phyloP scores from a whole-genome alignment of 2,113 vertebrate species.

The Etia nguti region DNA sequence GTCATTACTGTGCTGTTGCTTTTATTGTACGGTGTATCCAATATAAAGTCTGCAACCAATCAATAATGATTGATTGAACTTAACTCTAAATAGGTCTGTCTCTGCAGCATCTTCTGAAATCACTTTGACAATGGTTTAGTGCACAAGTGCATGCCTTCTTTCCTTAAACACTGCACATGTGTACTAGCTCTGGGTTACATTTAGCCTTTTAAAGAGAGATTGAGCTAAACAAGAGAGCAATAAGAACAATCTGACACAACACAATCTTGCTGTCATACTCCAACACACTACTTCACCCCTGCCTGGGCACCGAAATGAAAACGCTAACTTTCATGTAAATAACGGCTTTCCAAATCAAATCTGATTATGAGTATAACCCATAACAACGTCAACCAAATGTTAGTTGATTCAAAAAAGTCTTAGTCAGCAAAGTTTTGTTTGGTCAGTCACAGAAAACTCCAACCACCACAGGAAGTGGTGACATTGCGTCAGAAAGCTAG shows the following conservation, averaged over 20 bases:
- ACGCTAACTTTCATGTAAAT: background rate
- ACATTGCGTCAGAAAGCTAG: background rate
- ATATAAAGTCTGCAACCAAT: constrained; percentile 28
- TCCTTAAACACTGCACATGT: background rate
- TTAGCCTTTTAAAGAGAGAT: background rate
- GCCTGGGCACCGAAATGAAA: background rate
- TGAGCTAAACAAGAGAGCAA: background rate
- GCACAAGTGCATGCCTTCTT: background rate
- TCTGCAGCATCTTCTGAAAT: constrained; percentile 9
- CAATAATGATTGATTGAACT: constrained; percentile 42
- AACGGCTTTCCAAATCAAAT: background rate
- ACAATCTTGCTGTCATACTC: background rate
- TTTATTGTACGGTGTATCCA: constrained; percentile 16
- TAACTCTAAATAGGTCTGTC: constrained; percentile 4
- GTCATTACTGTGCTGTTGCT: constrained; percentile 33
- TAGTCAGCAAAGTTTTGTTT: background rate
- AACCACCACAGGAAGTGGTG: background rate
- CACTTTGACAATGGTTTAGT: background rate
- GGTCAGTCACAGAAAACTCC: background rate
- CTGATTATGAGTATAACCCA: background rate
- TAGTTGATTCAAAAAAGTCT: background rate
- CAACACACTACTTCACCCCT: background rate
- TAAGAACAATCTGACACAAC: background rate
- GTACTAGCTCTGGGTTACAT: background rate
- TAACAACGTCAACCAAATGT: background rate